Evolutionary conservation across 2,113 vertebrate species (phyloP).

Genomic region (Sisor rabdophorus): DNA sequence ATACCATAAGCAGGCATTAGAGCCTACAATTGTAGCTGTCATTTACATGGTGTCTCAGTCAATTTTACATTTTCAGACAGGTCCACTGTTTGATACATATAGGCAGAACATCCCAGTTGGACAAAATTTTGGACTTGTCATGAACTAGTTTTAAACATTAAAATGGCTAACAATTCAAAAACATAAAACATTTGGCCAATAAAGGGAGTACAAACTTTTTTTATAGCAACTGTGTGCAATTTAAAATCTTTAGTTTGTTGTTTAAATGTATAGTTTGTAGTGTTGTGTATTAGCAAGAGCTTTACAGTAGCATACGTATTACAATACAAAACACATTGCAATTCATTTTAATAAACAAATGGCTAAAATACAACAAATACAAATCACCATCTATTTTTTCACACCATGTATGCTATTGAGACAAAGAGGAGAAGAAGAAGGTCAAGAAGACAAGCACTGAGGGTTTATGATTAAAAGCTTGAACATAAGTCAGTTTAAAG

Average conservation of each 20-base stretch:
- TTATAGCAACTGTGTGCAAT: neutral
- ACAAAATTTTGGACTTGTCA: neutral
- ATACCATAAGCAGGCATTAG: constrained; percentile 32
- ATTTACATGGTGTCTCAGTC: constrained; percentile 33
- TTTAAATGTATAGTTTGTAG: no score
- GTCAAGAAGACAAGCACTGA: no score
- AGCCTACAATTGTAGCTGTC: constrained; percentile 35
- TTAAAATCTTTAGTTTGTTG: neutral
- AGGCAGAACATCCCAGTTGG: neutral
- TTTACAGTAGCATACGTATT: no score
- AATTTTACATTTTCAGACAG: constrained; percentile 29
- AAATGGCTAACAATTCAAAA: neutral
- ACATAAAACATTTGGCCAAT: neutral
- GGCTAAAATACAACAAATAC: no score
- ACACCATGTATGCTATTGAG: no score
- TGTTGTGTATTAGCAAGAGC: no score
- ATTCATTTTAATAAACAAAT: no score
- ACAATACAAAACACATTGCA: no score
- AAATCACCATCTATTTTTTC: no score
- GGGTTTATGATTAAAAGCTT: no score
- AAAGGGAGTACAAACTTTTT: neutral
- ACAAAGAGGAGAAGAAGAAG: no score
- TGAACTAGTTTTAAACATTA: neutral
- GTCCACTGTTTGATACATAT: constrained; percentile 27
- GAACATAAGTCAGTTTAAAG: no score